A percentile compares a stretch with the other conserved stretches of the same genome.
Evolutionary conservation across 2,113 vertebrate species (phyloP).

Genomic region (Nannospalax galili): DNA sequence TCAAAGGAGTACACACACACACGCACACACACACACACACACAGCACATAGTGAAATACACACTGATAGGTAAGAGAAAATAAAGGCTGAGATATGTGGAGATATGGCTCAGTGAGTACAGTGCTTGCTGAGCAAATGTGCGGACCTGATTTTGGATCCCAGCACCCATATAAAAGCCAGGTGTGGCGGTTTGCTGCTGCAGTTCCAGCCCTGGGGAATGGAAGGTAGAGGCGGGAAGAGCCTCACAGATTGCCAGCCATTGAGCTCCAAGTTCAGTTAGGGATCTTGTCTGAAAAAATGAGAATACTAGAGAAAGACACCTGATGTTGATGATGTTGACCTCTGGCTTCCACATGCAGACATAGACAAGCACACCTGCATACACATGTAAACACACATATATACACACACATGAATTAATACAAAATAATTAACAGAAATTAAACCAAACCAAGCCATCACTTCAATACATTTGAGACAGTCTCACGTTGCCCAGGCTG

Average conservation of each 20-base stretch:
- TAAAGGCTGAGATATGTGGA: background rate
- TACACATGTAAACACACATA: accelerated
- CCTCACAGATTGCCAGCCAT: too few relatives aligned
- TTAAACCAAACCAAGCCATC: background rate
- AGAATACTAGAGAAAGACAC: background rate
- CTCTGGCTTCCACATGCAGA: background rate
- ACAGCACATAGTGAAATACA: background rate
- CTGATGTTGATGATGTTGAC: background rate
- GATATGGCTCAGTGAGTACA: background rate
- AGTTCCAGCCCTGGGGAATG: background rate
- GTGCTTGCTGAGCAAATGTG: background rate
- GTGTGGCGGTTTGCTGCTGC: too few relatives aligned
- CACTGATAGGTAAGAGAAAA: too few relatives aligned
- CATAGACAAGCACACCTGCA: background rate
- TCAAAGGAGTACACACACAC: background rate
- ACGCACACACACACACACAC: background rate
- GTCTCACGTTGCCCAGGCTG: background rate
- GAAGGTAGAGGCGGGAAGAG: background rate
- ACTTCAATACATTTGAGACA: background rate
- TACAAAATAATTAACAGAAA: background rate
- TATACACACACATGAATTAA: background rate
- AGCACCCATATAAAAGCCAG: too few relatives aligned
- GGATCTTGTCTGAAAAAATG: background rate
- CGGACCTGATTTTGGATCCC: background rate
- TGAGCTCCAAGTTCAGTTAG: background rate